Base-by-base conservation (phyloP, 2,888 invertebrate genomes). In the Leptopterna dolabrata region DNA sequence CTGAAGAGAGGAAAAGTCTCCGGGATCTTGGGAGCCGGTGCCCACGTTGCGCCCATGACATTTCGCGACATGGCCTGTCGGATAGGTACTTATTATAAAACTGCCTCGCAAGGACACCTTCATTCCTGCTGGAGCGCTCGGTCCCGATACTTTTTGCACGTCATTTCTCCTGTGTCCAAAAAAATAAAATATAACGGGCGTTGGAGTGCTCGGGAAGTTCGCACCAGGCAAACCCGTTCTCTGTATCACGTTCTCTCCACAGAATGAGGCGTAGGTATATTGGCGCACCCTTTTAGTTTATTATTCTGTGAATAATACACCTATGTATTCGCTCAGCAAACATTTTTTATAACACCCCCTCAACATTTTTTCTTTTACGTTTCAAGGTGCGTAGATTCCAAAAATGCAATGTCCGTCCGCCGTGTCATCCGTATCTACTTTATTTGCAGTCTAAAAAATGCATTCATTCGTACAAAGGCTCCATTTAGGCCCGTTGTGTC, bases 61-160 rank as follows among this genome's bases (percentile, higher is more conserved):
- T 76, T 76, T 76, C 76, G 41, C 36, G n/a, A 36, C n/a, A 14
- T 29, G n/a, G 41, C 29, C 76, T 19, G 19, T 36, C 76, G 36
- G 63, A 76, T 76, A n/a, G n/a, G n/a, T n/a, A n/a, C n/a, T n/a
- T n/a, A 76, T 43, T 29, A 76, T 76, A 76, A 76, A 36, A 76
- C 76, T 41, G 30, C 29, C 29, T 36, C n/a, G 36, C 76, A 76
- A 76, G 76, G 76, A 41, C 76, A 43, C 76, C 76, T 76, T 36
- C 76, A 76, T 76, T 76, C 76, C 76, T 36, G 16, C 41, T 41
- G 76, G 76, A 36, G 30, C 73, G 30, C 73, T 73, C 13, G 73
- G 73, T 36, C 19, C 76, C 76, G 63, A 63, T 63, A 63, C 24
- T 63, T 63, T 63, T 24, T 63, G 24, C 63, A 63, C 24, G 24